Conservation (phyloP, 2,113 vertebrate species). For the Euleptes europaea region DNA sequence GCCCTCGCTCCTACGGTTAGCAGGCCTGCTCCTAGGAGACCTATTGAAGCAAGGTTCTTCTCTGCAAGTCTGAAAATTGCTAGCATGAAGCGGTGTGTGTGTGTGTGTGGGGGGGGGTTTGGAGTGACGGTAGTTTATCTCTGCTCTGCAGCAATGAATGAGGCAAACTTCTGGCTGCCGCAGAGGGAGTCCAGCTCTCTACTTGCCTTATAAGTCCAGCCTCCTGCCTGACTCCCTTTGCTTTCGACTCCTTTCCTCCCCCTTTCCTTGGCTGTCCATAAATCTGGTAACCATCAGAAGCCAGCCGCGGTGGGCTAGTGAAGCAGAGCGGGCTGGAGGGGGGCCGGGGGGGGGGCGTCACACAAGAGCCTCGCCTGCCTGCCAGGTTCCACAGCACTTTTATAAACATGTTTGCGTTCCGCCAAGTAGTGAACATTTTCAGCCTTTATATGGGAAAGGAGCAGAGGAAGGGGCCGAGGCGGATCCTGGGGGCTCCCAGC, state of each 20-base stretch:
- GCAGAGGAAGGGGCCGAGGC: conserved; percentile 29
- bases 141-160: not conserved
- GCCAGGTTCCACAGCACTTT: conserved; percentile 53
- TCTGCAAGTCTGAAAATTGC: not conserved
- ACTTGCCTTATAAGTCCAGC: conserved; percentile 44
- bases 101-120: not conserved
- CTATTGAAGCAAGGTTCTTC: not conserved
- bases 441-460: conserved; percentile 86
- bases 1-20: not conserved
- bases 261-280: not conserved
- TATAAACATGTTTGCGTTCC: conserved; percentile 77
- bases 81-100: not conserved
- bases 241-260: not conserved
- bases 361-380: not conserved
- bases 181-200: not conserved
- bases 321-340: conserved; percentile 1
- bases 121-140: not conserved
- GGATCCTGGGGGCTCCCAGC: not conserved
- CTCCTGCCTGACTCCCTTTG: conserved; percentile 7
- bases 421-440: conserved; percentile 71
- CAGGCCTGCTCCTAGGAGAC: not conserved
- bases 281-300: conserved; percentile 31
- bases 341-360: not conserved
- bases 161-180: not conserved
- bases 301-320: not conserved